Evolutionary conservation across 2,797 vertebrate species (phyloP), one percentile per base, ranked within the genome.

Genomic region (Danionella dracula): DNA sequence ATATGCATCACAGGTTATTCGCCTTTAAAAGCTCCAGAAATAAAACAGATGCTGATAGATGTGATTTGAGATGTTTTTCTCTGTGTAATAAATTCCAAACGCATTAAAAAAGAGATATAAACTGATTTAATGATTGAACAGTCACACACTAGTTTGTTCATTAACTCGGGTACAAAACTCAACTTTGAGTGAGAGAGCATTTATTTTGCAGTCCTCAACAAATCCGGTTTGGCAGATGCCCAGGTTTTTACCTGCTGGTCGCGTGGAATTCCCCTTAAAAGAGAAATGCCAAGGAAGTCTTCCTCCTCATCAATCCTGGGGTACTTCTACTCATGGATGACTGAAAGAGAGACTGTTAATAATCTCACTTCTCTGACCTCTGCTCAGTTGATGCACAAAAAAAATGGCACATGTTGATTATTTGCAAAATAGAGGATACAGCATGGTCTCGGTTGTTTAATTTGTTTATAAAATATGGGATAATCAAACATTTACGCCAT

Each of bases 201-300:
- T 6, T 27, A 27, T 73, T 68, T 74, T 51, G 65, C 54, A 50
- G 23, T 37, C n/a, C n/a, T n/a, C n/a, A n/a, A n/a, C 19, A 64
- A 72, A 70, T 21, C 10, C 59, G 35, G 5, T 11, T 58, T 60
- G 19, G 48, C 13, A 15, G 9, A 16, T 8, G 8, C 10, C 16
- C 51, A 35, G 1, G 40, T 2, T 65, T 12, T 2, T 44, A 16
- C 48, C 32, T 45, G 20, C 32, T 34, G 20, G 4, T n/a, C 21
- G 17, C 2, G 5, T 64, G 76, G 76, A 77, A 77, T 61, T 75
- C 56, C 72, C 72, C 70, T 62, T 13, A 16, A 42, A 16, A 41
- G 16, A 45, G 40, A 5, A 29, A 8, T 13, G 29, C n/a, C 51
- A 46, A 37, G 62, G 51, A 63, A 70, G 53, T 66, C 0, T 49